These are phyloP conservation scores for Pachyramphus minor DNA, from an alignment of 2,113 vertebrate genomes.

Conservation along the genomic window DNA sequence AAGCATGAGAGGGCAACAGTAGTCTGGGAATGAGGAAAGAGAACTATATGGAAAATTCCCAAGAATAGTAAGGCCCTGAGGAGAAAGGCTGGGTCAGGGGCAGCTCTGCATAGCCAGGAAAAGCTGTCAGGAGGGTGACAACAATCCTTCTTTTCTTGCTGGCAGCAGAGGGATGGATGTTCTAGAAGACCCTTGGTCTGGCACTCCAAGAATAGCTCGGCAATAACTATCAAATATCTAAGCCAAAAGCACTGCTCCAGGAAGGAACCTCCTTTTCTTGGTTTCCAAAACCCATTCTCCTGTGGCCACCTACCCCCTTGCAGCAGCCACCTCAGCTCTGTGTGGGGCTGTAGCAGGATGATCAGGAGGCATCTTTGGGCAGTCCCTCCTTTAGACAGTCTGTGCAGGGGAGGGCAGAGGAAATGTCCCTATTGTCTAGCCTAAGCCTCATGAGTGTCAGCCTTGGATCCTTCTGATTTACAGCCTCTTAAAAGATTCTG, in stretches of 20 bases:
- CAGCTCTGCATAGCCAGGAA: not conserved
- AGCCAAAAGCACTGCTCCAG: not conserved
- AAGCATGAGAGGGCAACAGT: not conserved
- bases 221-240: not conserved
- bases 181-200: not conserved
- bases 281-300: not conserved
- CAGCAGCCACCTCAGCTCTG: not conserved
- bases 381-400: not conserved
- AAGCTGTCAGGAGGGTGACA: slow-evolving; percentile 27
- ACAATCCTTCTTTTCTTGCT: slow-evolving; percentile 3
- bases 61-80: slow-evolving; percentile 36
- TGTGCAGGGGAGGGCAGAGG: not conserved
- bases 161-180: not conserved
- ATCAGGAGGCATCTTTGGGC: not conserved
- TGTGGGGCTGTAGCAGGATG: not conserved
- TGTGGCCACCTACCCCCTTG: not conserved
- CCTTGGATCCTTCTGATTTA: not conserved
- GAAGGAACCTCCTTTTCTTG: not conserved
- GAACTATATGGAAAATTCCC: slow-evolving; percentile 44
- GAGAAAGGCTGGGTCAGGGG: slow-evolving; percentile 7
- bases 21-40: slow-evolving; percentile 48
- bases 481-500: not conserved
- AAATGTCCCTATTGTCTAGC: not conserved
- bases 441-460: not conserved
- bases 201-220: not conserved